phyloP scores from a whole-genome alignment of 2,113 vertebrate species.

The Anoplopoma fimbria region DNA sequence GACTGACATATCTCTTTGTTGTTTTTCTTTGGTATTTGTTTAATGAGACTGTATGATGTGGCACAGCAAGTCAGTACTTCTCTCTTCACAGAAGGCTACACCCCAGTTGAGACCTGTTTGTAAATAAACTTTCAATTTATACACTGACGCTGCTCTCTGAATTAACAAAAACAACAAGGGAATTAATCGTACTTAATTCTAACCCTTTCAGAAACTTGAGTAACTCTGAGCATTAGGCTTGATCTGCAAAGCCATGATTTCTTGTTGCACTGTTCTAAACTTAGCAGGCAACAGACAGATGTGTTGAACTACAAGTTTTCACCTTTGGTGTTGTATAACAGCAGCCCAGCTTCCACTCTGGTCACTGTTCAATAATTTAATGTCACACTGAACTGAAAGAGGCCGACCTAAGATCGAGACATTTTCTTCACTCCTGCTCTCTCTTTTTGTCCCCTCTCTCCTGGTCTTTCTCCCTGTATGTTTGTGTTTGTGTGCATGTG shows the following conservation, averaged over 20 bases:
- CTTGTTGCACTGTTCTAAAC: not conserved
- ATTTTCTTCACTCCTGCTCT: conserved; percentile 4
- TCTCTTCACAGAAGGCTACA: conserved; percentile 16
- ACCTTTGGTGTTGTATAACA: conserved; percentile 15
- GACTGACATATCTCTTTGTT: conserved; percentile 48
- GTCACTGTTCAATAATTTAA: conserved; percentile 31
- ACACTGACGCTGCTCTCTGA: not conserved
- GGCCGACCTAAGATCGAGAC: conserved; percentile 29
- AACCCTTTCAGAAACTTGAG: not conserved
- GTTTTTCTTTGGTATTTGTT: conserved; percentile 53
- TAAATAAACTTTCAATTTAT: conserved; percentile 27
- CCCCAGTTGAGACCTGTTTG: conserved; percentile 21
- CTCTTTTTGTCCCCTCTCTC: not conserved
- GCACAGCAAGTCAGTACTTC: conserved; percentile 30
- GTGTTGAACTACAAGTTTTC: not conserved
- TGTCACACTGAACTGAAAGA: conserved; percentile 29
- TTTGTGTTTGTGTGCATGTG: conserved; percentile 18
- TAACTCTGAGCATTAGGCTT: too few species aligned
- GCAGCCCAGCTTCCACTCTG: not conserved
- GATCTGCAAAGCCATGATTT: not conserved
- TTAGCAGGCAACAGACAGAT: conserved; percentile 7
- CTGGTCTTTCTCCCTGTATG: conserved; percentile 24
- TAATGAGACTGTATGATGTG: conserved; percentile 51
- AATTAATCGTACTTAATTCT: conserved; percentile 6
- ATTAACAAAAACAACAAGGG: not conserved